Evolutionary conservation across 2,113 vertebrate genomes (phyloP).

Genomic region (Eublepharis macularius): DNA sequence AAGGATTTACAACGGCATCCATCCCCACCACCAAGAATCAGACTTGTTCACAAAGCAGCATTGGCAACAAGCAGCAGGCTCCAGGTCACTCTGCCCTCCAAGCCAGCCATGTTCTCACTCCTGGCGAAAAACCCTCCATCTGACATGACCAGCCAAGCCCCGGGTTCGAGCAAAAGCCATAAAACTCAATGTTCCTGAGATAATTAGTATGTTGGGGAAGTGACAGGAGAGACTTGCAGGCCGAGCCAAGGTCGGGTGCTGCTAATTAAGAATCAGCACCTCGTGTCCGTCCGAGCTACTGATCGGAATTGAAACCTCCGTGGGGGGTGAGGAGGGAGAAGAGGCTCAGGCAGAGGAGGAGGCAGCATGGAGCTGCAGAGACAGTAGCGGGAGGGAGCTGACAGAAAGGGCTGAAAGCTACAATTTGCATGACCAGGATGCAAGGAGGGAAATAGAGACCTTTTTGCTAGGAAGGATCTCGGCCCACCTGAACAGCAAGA

Average conservation of each 20-base stretch:
- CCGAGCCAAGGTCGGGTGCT: not conserved
- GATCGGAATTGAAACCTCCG: not conserved
- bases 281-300: not conserved
- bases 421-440: not conserved
- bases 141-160: not conserved
- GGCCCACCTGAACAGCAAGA: not conserved
- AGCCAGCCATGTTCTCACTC: not conserved
- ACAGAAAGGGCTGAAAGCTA: not conserved
- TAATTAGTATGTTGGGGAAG: not conserved
- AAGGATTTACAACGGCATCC: not conserved
- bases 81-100: not conserved
- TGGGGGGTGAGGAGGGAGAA: too few relatives aligned
- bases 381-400: not conserved
- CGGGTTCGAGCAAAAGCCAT: not conserved
- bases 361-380: not conserved
- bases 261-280: conserved; percentile 2
- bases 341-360: not conserved
- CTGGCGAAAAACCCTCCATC: not conserved
- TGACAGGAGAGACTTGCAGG: not conserved
- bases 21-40: not conserved
- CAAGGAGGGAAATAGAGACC: not conserved
- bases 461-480: not conserved
- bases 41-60: not conserved
- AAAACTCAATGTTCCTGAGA: not conserved
- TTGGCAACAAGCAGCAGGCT: not conserved